Conservation (phyloP, 2,888 invertebrate species). For the Psylliodes chrysocephalus region DNA sequence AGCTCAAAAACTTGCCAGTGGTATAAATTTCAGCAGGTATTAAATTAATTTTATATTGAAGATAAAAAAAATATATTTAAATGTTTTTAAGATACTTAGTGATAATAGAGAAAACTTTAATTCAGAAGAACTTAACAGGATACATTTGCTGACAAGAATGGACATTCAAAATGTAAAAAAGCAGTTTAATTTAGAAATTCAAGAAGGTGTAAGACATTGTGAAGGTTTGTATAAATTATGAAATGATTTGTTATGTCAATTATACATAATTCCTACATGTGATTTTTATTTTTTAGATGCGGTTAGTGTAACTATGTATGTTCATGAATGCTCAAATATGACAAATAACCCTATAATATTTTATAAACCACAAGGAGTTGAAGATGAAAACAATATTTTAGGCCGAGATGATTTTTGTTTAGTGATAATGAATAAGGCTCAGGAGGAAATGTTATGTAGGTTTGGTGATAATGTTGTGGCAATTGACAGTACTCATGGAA, state of each 20-base stretch:
- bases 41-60: not conserved
- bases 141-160: too few species aligned
- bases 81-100: not conserved
- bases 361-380: slow-evolving; percentile 28
- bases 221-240: too few species aligned
- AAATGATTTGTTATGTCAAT: too few species aligned
- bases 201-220: not conserved
- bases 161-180: too few species aligned
- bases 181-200: too few species aligned
- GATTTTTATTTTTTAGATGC: too few species aligned
- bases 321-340: slow-evolving; percentile 1
- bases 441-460: not conserved
- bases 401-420: slow-evolving; percentile 29
- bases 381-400: not conserved
- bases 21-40: not conserved
- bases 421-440: slow-evolving; percentile 30
- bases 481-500: slow-evolving; percentile 36
- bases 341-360: too few species aligned
- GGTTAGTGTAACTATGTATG: not conserved
- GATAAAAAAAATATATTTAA: not conserved
- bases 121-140: not conserved
- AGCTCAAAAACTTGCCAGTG: not conserved
- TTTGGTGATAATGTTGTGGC: slow-evolving; percentile 2
- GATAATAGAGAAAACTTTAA: not conserved
- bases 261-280: too few species aligned